A percentile compares a stretch with the other conserved stretches of the same genome.
Evolutionary conservation across 1,140 invertebrate genomes (phyloP).

Genomic region (Homarus americanus): DNA sequence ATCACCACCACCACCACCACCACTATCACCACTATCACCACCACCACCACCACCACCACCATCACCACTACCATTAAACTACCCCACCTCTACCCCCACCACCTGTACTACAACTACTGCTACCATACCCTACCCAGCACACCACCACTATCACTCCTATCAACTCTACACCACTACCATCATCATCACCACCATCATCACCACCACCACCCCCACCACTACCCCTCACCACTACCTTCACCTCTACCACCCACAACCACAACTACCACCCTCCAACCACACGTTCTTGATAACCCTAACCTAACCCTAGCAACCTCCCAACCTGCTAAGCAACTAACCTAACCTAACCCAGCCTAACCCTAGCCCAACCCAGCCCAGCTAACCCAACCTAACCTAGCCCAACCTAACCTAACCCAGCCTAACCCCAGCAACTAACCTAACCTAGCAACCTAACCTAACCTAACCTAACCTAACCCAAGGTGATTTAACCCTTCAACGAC

Average conservation of each 20-base stretch:
- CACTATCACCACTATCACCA: neutral
- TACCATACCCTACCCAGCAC: neutral
- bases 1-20: neutral
- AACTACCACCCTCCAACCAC: neutral
- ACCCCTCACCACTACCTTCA: neutral
- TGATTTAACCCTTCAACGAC: no score
- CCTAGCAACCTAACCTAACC: no score
- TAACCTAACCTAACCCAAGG: no score
- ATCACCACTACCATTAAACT: neutral
- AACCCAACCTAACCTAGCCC: no score
- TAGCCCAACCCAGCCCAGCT: no score
- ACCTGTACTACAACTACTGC: neutral
- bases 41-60: neutral
- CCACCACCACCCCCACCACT: neutral
- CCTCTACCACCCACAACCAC: neutral
- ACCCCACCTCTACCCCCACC: neutral
- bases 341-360: no score
- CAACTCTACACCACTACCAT: neutral
- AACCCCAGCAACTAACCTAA: no score
- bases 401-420: no score
- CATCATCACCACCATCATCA: neutral
- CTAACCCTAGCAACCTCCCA: no score
- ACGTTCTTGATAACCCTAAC: no score
- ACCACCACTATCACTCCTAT: neutral
- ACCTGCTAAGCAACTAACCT: no score